Evolutionary conservation across 2,888 invertebrate genomes (phyloP).

Genomic region (Altica lythri): DNA sequence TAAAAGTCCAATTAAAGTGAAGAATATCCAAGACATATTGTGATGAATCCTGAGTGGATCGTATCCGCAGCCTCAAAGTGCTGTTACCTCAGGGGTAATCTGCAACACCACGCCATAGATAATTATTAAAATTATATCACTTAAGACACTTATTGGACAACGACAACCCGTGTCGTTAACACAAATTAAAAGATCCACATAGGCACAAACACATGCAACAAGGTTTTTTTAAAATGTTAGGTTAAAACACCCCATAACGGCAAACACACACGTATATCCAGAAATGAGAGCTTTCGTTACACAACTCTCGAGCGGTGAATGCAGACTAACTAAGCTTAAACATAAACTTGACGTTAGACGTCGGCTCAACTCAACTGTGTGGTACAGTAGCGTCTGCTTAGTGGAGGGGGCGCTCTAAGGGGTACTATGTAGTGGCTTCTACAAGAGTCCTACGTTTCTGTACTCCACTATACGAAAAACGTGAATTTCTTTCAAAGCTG

Average conservation of each 20-base stretch:
- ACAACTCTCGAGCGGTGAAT: conserved; percentile 40
- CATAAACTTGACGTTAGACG: conserved; percentile 40
- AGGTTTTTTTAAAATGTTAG: conserved; percentile 33
- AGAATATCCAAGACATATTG: conserved; percentile 56
- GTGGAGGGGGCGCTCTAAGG: conserved; percentile 54
- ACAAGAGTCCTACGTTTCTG: conserved; percentile 41
- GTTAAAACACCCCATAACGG: conserved; percentile 48
- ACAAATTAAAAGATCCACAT: conserved; percentile 41
- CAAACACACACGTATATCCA: conserved; percentile 42
- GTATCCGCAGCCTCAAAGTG: conserved; percentile 52
- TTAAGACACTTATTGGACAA: conserved; percentile 38
- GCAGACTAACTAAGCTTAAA: conserved; percentile 51
- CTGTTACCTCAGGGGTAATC: conserved; percentile 58
- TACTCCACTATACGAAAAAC: conserved; percentile 32
- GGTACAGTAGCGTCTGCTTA: conserved; percentile 52
- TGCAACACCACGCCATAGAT: conserved; percentile 58
- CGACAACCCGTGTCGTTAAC: conserved; percentile 38
- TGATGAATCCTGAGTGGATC: conserved; percentile 42
- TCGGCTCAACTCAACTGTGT: conserved; percentile 48
- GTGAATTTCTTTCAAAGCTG: conserved; percentile 34
- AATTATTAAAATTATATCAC: conserved; percentile 41
- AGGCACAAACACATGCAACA: conserved; percentile 48
- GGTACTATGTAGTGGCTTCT: conserved; percentile 52
- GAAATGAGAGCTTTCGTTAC: conserved; percentile 37
- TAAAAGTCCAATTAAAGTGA: conserved; percentile 51